Evolutionary conservation across 2,113 vertebrate species (phyloP).

Genomic region (Syngnathus floridae): DNA sequence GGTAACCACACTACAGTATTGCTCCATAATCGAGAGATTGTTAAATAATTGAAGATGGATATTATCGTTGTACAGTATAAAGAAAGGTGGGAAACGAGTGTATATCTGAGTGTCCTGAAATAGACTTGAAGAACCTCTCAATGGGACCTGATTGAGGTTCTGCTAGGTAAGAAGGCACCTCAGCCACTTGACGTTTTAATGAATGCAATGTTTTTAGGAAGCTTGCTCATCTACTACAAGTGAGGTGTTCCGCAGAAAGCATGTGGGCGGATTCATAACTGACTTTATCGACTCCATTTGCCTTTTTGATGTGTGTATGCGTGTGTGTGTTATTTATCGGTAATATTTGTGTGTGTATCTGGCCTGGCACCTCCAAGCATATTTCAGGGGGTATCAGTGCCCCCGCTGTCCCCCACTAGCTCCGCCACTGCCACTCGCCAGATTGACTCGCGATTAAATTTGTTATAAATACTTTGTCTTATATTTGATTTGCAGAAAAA

Average conservation of each 20-base stretch:
- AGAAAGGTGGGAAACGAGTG: not conserved
- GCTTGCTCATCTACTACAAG: slow-evolving; percentile 3
- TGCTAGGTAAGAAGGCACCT: slow-evolving; percentile 4
- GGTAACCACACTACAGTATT: not conserved
- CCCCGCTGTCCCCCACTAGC: no score
- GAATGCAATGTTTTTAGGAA: slow-evolving; percentile 36
- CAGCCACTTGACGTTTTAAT: slow-evolving; percentile 29
- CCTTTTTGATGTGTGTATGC: not conserved
- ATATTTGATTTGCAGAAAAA: no score
- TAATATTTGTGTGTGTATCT: no score
- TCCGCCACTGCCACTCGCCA: no score
- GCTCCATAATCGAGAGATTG: not conserved
- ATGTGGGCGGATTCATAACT: no score
- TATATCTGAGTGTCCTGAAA: slow-evolving; percentile 32
- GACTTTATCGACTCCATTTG: not conserved
- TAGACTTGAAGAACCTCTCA: slow-evolving; percentile 26
- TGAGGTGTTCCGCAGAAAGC: not conserved
- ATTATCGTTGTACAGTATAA: not conserved
- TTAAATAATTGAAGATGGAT: not conserved
- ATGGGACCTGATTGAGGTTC: no score
- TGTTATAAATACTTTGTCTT: no score
- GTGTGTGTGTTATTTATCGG: no score
- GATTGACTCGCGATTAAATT: no score
- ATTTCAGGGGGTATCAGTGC: no score
- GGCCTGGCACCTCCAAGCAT: no score